Base-by-base conservation (phyloP, 1,140 invertebrate species). In the Adoxophyes honmai region DNA sequence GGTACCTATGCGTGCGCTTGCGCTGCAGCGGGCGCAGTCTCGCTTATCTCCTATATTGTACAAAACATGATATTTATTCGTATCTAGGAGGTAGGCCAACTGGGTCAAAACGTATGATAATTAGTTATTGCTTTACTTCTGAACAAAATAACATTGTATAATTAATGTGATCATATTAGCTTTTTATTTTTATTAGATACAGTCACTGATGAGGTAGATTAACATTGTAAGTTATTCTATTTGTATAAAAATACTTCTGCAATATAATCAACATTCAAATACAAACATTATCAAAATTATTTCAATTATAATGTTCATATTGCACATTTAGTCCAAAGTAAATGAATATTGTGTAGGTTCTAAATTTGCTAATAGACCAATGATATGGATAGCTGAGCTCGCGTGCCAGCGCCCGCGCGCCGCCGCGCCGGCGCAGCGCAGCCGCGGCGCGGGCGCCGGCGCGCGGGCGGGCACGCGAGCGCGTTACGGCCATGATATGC, bases 161-260 rank as follows among this genome's bases (percentile, higher is more conserved):
- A 13, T 58, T 38, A 61, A 44, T 55, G 53, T 33, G 51, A 39
- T 48, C 38, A 51, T 33, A 44, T 38, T 35, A 28, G 44, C 51
- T 56, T 60, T 68, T 68, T 52, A 58, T 56, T 60, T 68, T 68
- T 52, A 58, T 42, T 69, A 71, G 37, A 66, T 75, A 76, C 67
- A 72, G 63, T 76, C 60, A 60, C 69, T 75, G 76, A 75, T 86
- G 83, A 87, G 84, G 81, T 87, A 87, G 84, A 81, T 81, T 64
- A 71, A 75, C 68, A 73, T 74, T 75, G 73, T 70, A 60, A 70
- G 70, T 81, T 57, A 85, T 70, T 77, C 73, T 80, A 80, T 81
- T 69, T 82, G 76, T 87, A 87, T 87, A 87, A 87, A 87, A 87
- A 87, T 87, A 87, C 75, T 86, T 85, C 76, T 84, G 82, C 73